Base-by-base conservation (phyloP, 2,113 vertebrate genomes). In the Pteruthius melanotis region DNA sequence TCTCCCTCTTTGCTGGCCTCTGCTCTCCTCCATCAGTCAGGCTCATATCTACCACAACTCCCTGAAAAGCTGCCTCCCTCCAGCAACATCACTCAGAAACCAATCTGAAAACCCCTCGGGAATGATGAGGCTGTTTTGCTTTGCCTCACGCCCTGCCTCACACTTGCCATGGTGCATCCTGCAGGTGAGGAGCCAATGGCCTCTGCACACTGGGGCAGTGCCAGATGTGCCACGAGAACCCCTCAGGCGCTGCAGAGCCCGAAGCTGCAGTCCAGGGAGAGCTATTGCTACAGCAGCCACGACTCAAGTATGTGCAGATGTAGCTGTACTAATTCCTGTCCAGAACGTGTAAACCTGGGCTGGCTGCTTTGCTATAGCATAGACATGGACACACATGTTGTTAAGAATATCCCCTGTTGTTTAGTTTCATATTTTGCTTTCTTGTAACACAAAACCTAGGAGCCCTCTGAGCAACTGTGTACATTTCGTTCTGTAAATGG, bases 61-160 rank as follows among this genome's bases (percentile, higher is more conserved):
- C 37, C 35, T 39, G 49, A 90, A 68, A 77, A 92, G n/a, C 18
- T 91, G 54, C 11, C 12, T 50, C 49, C 22, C 12, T n/a, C 45
- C 3, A 2, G 26, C 23, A 77, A 13, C 26, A 30, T 7, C 40
- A 52, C 37, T 44, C 45, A 52, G 50, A 84, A 72, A 35, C 18
- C 44, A 59, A 44, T 26, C 19, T 52, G 19, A 53, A 75, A 59
- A 15, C 7, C 40, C 5, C 2, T 10, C 0, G 0, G 15, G 37
- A 15, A 6, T 45, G 17, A 18, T 8, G 3, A 59, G 15, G 18
- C 33, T 76, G 15, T 37, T 52, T 52, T 71, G 16, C 26, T 45
- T 53, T 59, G 19, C 39, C 35, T 61, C 3, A 0, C 33, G 30
- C 23, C 18, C 24, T 20, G 15, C 0, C 0, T 70, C 33, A 6